Evolutionary conservation across 92 coral and sea anemone genomes (phyloP).

Genomic region (Isaurus tuberculatus): DNA sequence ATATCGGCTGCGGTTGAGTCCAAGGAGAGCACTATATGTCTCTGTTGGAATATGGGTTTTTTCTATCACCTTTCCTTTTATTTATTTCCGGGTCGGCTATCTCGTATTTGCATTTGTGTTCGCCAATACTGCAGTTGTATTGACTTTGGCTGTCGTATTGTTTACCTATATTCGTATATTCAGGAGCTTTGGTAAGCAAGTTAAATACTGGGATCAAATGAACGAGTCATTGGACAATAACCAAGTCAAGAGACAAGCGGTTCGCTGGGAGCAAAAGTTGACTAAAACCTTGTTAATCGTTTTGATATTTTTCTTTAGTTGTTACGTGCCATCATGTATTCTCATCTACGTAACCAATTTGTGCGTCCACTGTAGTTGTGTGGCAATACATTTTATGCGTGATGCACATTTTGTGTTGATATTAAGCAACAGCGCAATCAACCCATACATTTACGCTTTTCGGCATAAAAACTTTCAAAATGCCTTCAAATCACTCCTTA

Average conservation of each 20-base stretch:
- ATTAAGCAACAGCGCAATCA: slow-evolving; percentile 83
- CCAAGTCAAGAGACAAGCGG: slow-evolving; percentile 76
- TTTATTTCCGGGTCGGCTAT: slow-evolving; percentile 79
- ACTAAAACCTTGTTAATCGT: slow-evolving; percentile 85
- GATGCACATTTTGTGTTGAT: slow-evolving; percentile 83
- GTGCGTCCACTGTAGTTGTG: slow-evolving; percentile 83
- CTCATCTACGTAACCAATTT: slow-evolving; percentile 88
- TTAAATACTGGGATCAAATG: slow-evolving; percentile 66
- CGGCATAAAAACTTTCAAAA: slow-evolving; percentile 85
- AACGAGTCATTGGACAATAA: slow-evolving; percentile 52
- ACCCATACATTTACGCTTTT: slow-evolving; percentile 91
- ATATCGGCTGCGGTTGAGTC: slow-evolving; percentile 76
- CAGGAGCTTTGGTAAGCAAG: slow-evolving; percentile 66
- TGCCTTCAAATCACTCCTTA: slow-evolving; percentile 70
- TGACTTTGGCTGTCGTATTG: slow-evolving; percentile 65
- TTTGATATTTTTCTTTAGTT: slow-evolving; percentile 69
- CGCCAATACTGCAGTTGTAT: slow-evolving; percentile 71
- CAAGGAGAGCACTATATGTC: slow-evolving; percentile 72
- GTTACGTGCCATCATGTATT: slow-evolving; percentile 83
- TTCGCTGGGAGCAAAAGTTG: slow-evolving; percentile 80
- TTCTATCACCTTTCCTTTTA: slow-evolving; percentile 75
- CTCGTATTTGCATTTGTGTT: slow-evolving; percentile 81
- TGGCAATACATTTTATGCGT: slow-evolving; percentile 82
- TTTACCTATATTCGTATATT: slow-evolving; percentile 76
- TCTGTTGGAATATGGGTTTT: slow-evolving; percentile 84